These are phyloP conservation scores for Drosophila putrida DNA, from an alignment of 2,888 invertebrate genomes.

Conservation along the genomic window DNA sequence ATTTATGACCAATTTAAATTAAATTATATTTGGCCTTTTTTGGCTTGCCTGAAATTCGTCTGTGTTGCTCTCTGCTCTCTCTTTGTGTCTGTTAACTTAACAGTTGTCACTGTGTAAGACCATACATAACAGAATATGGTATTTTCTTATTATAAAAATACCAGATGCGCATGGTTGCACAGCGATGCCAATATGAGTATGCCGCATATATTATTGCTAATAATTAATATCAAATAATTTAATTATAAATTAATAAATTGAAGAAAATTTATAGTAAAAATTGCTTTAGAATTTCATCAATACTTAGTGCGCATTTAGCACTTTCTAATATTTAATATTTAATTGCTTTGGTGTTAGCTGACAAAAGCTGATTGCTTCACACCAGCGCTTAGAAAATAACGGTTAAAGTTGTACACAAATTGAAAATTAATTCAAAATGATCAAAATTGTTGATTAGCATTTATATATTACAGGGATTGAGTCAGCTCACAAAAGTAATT, in stretches of 20 bases:
- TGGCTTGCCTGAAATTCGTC: slow-evolving; percentile 4
- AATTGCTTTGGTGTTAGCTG: background rate
- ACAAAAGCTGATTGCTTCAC: slow-evolving; percentile 45
- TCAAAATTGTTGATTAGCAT: background rate
- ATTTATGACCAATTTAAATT: background rate
- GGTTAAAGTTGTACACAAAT: slow-evolving; percentile 1
- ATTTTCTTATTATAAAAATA: slow-evolving; percentile 43
- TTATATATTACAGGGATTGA: background rate
- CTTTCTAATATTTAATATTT: background rate
- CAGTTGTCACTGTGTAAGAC: slow-evolving; percentile 33
- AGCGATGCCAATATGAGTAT: slow-evolving; percentile 20
- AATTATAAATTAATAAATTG: background rate
- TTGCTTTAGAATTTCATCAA: background rate
- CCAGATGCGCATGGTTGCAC: slow-evolving; percentile 49
- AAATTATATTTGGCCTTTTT: slow-evolving; percentile 16
- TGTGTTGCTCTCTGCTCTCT: slow-evolving; percentile 8
- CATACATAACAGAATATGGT: slow-evolving; percentile 9
- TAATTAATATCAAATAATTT: background rate
- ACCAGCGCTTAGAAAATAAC: slow-evolving; percentile 13
- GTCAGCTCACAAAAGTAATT: background rate
- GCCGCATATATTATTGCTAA: background rate
- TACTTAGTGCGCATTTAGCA: background rate
- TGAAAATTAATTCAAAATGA: background rate
- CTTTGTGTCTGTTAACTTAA: slow-evolving; percentile 38
- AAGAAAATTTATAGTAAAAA: background rate